phyloP scores from a whole-genome alignment of 2,888 invertebrate genomes.

The Agrotis clavis region DNA sequence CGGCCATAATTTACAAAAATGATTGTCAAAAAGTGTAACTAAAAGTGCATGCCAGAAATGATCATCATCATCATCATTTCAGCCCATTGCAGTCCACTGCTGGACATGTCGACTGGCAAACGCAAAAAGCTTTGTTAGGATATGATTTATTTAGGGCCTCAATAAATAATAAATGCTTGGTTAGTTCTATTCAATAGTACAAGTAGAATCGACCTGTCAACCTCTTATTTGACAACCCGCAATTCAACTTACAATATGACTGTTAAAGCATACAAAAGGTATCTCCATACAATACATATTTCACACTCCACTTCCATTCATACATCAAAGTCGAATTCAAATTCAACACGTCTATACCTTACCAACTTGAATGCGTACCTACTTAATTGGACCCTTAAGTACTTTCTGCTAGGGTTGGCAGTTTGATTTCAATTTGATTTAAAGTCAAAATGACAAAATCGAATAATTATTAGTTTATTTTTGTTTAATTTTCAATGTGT shows the following conservation, averaged over 20 bases:
- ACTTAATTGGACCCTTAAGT: slow-evolving; percentile 39
- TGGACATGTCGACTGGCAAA: too few species aligned
- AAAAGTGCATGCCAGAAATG: too few species aligned
- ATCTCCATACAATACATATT: slow-evolving; percentile 26
- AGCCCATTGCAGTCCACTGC: too few species aligned
- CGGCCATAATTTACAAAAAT: too few species aligned
- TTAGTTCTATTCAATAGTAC: not conserved
- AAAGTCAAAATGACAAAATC: not conserved
- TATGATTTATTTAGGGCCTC: too few species aligned
- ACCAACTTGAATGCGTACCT: slow-evolving; percentile 10
- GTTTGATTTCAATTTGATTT: not conserved
- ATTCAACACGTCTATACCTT: not conserved
- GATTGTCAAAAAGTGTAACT: too few species aligned
- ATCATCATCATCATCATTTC: too few species aligned
- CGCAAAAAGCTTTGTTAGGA: too few species aligned
- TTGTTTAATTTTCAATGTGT: not conserved
- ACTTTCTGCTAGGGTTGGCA: slow-evolving; percentile 22
- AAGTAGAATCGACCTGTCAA: not conserved
- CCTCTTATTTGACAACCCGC: not conserved
- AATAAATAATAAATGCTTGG: too few species aligned
- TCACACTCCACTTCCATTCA: slow-evolving; percentile 25
- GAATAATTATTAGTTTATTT: too few species aligned
- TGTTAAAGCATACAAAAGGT: not conserved
- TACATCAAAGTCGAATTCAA: slow-evolving; percentile 27
- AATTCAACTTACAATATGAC: not conserved